Evolutionary conservation across 1,140 invertebrate species (phyloP).

Genomic region (Magallana angulata): DNA sequence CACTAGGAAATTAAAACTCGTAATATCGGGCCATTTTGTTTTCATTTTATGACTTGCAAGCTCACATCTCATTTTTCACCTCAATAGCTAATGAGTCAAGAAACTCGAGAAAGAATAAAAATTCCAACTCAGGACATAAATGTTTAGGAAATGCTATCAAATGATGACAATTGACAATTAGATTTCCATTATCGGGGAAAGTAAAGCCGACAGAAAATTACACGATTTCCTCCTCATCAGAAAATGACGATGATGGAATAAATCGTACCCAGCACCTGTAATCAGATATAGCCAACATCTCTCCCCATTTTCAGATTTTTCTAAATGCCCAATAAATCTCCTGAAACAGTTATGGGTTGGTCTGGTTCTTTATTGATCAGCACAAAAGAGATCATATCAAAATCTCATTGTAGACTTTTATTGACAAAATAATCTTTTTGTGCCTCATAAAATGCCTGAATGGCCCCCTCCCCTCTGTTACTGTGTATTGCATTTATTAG

Average conservation of each 20-base stretch:
- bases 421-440: not conserved
- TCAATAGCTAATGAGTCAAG: constrained; percentile 20
- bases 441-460: constrained; percentile 9
- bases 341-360: not conserved
- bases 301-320: not conserved
- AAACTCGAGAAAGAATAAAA: constrained; percentile 11
- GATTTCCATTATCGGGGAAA: constrained; percentile 18
- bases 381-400: constrained; percentile 22
- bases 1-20: constrained; percentile 7
- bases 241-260: constrained; percentile 20
- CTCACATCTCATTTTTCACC: constrained; percentile 31
- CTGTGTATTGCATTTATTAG: constrained; percentile 11
- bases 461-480: not conserved
- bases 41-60: constrained; percentile 29
- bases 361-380: not conserved
- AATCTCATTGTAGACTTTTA: constrained; percentile 12
- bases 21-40: constrained; percentile 11
- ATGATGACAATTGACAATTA: not conserved
- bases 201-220: constrained; percentile 23
- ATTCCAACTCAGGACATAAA: not conserved
- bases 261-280: not conserved
- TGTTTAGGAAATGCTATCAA: not conserved
- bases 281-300: not conserved
- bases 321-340: constrained; percentile 20
- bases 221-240: not conserved